These are phyloP conservation scores for Agonum fuliginosum DNA, from an alignment of 2,888 invertebrate species.

Conservation along the genomic window DNA sequence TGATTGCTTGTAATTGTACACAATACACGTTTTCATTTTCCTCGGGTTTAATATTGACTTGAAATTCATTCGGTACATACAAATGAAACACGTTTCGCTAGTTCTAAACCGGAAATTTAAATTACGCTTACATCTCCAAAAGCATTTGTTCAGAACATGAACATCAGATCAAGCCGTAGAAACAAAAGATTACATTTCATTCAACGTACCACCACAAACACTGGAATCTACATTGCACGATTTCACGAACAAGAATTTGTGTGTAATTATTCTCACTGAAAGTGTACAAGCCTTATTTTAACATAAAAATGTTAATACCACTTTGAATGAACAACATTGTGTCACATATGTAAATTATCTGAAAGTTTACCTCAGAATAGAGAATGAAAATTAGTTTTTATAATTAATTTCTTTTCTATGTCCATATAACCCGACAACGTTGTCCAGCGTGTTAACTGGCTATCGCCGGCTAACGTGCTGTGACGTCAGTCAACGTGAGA, in stretches of 20 bases:
- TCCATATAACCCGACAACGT: too few relatives aligned
- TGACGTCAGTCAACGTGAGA: too few relatives aligned
- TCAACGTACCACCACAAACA: neutral
- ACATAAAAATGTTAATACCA: too few relatives aligned
- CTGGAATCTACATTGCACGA: neutral
- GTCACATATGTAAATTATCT: too few relatives aligned
- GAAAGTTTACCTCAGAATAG: too few relatives aligned
- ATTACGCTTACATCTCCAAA: slow-evolving; percentile 23
- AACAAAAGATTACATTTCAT: slow-evolving; percentile 28
- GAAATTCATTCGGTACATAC: slow-evolving; percentile 28
- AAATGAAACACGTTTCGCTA: slow-evolving; percentile 38
- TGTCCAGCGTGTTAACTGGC: too few relatives aligned
- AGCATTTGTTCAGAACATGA: slow-evolving; percentile 8
- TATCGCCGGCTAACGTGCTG: too few relatives aligned
- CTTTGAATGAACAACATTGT: too few relatives aligned
- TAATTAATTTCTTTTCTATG: too few relatives aligned
- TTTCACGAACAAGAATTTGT: neutral
- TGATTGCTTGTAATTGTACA: neutral
- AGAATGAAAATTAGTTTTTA: too few relatives aligned
- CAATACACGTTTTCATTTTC: neutral
- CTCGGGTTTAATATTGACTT: slow-evolving; percentile 15
- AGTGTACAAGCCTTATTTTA: too few relatives aligned
- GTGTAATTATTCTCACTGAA: too few relatives aligned
- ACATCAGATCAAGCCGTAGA: neutral
- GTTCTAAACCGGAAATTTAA: slow-evolving; percentile 39